These are phyloP conservation scores for Oceanodroma leucorhoa DNA, from an alignment of 2,797 vertebrate species.

Conservation along the genomic window DNA sequence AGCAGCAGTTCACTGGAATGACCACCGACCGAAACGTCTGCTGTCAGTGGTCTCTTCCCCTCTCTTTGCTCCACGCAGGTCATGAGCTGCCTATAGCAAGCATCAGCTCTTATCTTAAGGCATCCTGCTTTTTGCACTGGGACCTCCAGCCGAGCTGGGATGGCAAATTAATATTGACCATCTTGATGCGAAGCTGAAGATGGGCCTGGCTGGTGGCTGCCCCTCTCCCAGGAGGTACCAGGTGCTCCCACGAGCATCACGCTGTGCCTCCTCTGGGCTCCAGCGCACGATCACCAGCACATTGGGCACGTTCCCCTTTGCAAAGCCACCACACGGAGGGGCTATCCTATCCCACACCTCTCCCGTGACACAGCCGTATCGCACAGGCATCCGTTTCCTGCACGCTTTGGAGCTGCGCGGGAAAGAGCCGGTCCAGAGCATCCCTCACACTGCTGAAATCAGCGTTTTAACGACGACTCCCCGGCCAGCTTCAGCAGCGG, in stretches of 20 bases:
- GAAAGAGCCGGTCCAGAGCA: background rate
- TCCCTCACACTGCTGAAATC: background rate
- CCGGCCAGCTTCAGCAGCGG: background rate
- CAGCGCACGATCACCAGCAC: accelerated
- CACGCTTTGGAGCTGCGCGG: accelerated
- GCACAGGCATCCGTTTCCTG: background rate
- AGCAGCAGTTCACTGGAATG: background rate
- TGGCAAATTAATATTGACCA: no score
- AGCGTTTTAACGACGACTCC: accelerated
- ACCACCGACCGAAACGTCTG: background rate
- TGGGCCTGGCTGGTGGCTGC: background rate
- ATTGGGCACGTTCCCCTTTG: background rate
- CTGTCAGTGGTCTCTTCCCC: background rate
- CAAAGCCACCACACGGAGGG: background rate
- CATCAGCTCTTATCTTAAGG: background rate
- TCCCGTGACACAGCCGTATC: background rate
- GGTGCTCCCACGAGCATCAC: background rate
- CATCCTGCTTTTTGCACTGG: background rate
- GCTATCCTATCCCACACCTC: background rate
- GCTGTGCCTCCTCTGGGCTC: background rate
- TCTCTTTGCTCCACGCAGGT: background rate
- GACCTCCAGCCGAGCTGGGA: background rate
- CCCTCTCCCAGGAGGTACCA: background rate
- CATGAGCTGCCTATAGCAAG: background rate
- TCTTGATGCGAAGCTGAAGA: background rate